Conservation (phyloP, 2,888 invertebrate genomes). For the Smittia sp. region DNA sequence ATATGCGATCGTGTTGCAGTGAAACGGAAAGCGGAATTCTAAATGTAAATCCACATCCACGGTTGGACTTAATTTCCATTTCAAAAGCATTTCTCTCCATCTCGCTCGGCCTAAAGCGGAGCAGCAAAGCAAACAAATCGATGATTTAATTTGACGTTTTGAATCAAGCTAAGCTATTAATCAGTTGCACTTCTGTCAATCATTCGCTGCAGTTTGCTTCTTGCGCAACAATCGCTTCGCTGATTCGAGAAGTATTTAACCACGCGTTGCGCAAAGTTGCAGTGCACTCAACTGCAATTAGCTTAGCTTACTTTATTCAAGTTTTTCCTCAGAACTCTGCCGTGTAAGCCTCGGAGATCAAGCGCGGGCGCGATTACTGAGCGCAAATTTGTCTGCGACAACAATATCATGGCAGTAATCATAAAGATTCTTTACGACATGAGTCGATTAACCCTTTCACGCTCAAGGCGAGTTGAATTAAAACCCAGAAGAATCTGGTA, state of each 20-base stretch:
- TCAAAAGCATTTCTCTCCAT: not conserved
- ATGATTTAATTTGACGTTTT: conserved; percentile 34
- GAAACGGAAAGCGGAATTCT: conserved; percentile 6
- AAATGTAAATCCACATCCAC: not conserved
- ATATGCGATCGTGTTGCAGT: conserved; percentile 10
- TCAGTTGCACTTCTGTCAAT: conserved; percentile 35
- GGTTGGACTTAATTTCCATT: not conserved
- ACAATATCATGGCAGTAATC: not conserved
- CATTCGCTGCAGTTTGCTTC: not conserved
- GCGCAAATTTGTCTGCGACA: not conserved
- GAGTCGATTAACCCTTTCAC: not conserved
- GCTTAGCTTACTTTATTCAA: conserved; percentile 10
- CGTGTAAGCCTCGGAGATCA: too few species aligned
- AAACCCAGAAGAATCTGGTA: not conserved
- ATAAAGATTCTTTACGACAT: not conserved
- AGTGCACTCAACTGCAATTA: conserved; percentile 10
- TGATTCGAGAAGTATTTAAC: not conserved
- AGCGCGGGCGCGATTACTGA: not conserved
- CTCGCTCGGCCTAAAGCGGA: not conserved
- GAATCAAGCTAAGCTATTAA: conserved; percentile 12
- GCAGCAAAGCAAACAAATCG: conserved; percentile 27
- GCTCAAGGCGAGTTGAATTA: not conserved
- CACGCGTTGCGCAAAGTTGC: conserved; percentile 1
- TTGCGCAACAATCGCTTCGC: not conserved
- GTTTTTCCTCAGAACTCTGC: not conserved